These are phyloP conservation scores for Numenius phaeopus DNA, from an alignment of 2,797 vertebrate genomes.

Conservation along the genomic window DNA sequence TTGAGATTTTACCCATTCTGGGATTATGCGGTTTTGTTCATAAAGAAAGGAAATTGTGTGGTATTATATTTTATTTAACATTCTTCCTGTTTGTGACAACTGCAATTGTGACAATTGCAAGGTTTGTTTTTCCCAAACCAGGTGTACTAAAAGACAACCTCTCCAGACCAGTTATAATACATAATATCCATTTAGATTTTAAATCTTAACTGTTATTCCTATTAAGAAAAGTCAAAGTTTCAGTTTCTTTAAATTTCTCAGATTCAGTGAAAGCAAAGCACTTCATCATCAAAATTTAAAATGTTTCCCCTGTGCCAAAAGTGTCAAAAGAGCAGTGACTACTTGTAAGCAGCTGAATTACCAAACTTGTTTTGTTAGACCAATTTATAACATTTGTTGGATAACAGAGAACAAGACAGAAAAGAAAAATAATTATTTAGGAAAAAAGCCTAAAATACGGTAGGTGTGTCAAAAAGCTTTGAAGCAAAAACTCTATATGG, in stretches of 20 bases:
- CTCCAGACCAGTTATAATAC: background rate
- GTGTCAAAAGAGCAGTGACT: constrained; percentile 35
- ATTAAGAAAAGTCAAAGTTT: background rate
- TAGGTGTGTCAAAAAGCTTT: constrained; percentile 62
- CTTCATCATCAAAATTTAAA: constrained; percentile 29
- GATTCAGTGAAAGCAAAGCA: constrained; percentile 22
- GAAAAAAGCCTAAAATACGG: constrained; percentile 62
- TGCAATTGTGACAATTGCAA: background rate
- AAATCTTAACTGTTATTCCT: background rate
- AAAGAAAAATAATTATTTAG: constrained; percentile 47
- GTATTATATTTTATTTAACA: background rate
- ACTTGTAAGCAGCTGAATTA: constrained; percentile 51
- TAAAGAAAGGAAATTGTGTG: background rate
- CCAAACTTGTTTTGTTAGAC: constrained; percentile 56
- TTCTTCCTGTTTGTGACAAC: background rate
- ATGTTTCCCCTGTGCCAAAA: background rate
- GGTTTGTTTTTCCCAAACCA: background rate
- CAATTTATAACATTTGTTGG: constrained; percentile 58
- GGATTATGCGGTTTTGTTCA: background rate
- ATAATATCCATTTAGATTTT: background rate
- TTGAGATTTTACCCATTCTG: background rate
- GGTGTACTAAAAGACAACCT: background rate
- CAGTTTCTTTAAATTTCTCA: background rate
- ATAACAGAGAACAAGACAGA: background rate
- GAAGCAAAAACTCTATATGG: constrained; percentile 54